phyloP scores from a whole-genome alignment of 92 coral and sea anemone species.

The Porites evermanni region DNA sequence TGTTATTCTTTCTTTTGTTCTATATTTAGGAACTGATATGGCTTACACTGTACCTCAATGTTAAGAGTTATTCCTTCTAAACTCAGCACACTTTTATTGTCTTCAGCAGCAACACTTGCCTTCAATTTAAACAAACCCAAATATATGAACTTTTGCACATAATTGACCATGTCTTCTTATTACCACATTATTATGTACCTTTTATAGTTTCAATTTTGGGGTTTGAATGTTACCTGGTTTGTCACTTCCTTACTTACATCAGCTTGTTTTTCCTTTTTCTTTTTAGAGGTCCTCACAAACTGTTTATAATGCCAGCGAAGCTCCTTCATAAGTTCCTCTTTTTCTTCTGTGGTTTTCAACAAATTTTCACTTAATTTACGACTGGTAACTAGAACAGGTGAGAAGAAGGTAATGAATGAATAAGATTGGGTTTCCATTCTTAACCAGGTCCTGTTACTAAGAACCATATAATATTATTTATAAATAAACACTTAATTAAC shows the following conservation, averaged over 20 bases:
- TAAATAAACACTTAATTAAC: no score
- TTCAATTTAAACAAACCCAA: background rate
- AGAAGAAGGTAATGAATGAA: no score
- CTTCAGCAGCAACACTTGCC: conserved; percentile 14
- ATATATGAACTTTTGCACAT: background rate
- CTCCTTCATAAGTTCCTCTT: conserved; percentile 80
- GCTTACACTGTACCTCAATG: conserved; percentile 7
- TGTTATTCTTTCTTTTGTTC: no score
- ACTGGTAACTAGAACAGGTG: conserved; percentile 21
- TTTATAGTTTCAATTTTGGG: background rate
- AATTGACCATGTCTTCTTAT: no score
- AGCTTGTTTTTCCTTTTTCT: conserved; percentile 57
- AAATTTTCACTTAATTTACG: conserved; percentile 27
- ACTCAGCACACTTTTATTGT: conserved; percentile 4
- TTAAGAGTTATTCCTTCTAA: conserved; percentile 4
- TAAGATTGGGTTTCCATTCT: no score
- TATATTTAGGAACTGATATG: no score
- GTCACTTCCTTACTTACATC: conserved; percentile 44
- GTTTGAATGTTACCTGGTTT: background rate
- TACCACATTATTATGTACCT: no score
- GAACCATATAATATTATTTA: no score
- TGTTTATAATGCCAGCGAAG: conserved; percentile 93
- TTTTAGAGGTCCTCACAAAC: conserved; percentile 71
- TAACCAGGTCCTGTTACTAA: no score
- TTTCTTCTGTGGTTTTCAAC: conserved; percentile 34